Base-by-base conservation (phyloP, 2,797 vertebrate species). In the Helarctos malayanus region DNA sequence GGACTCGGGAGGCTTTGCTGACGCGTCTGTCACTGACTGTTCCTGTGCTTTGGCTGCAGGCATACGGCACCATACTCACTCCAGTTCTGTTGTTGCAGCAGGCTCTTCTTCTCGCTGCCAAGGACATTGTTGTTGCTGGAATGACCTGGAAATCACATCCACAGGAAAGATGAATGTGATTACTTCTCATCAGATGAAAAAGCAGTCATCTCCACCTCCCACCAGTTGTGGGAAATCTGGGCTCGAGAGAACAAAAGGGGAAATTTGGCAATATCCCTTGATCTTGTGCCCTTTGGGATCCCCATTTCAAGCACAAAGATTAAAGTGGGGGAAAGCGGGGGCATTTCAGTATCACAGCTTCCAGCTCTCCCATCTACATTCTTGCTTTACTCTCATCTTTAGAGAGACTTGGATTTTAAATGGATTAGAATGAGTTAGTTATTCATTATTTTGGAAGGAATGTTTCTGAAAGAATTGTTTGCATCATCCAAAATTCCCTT, bases 51-150 rank as follows among this genome's bases (percentile, higher is more conserved):
- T 29, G 6, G 8, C 73, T 10, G 27, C 54, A 2, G 23, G 5
- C 35, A 25, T 0, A 0, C 0, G 1, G 1, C 3, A 1, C n/a
- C 0, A 0, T 25, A 73, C 94, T 71, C 54, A 94, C 97, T 1
- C 96, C 93, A 0, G 23, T 45, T 83, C n/a, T 95, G 84, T 89
- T 97, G 5, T 92, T 98, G 89, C 86, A 98, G n/a, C 97, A 95
- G 0, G 29, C 97, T 95, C 97, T 87, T 38, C 76, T 98, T 79
- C 85, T 95, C 14, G 82, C 92, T 19, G 91, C 59, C 96, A 98
- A 49, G 49, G 95, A 56, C 80, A 97, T 92, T 7, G 8, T 5
- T 49, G 80, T 92, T 68, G 68, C 97, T 32, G 98, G 97, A 86
- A 98, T 41, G 57, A 65, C 97, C 89, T 97, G 92, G 52, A 96